Base-by-base conservation (phyloP, 2,797 vertebrate genomes). In the Myotis planiceps region DNA sequence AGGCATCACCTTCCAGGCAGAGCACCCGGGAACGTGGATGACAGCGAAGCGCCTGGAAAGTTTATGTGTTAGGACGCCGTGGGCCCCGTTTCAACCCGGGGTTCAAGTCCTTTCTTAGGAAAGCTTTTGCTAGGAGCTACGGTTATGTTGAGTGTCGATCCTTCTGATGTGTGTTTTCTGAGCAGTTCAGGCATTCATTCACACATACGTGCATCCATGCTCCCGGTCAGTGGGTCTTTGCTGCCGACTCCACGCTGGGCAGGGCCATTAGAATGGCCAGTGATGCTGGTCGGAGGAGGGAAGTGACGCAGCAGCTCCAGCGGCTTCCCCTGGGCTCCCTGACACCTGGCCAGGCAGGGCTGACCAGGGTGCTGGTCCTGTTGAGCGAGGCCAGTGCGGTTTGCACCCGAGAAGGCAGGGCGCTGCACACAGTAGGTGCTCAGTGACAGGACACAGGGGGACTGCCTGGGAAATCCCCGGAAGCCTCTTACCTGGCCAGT, bases 171-270 rank as follows among this genome's bases (percentile, higher is more conserved):
- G 0, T 3, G 6, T 23, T n/a, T 37, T 74, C 6, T 14, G 27
- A 32, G 53, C 21, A 16, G 42, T 19, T 34, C 19, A 2, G 34
- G 51, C 15, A 0, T 58, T 49, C 5, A 1, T 21, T 47, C 34
- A 0, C 14, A 49, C 55, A 9, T 3, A n/a, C 25, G 27, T 58
- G 51, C 12, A 0, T 49, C 49, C 5, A 0, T 21, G 34, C 34
- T 0, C 18, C 81, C 16, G 0, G 4, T 72, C 78, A 1, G 7
- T 5, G 12, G 4, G 27, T 14, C 74, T 55, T 8, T 58, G 37
- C 16, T n/a, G 27, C n/a, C 63, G n/a, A 0, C 27, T 37, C 0
- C 2, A 1, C 3, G 19, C 8, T 0, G 13, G 18, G 69, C 14
- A 12, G 60, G 37, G 86, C 4, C 2, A 1, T 58, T 34, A 9